Evolutionary conservation across 2,113 vertebrate species (phyloP).

Genomic region (Condylura cristata): DNA sequence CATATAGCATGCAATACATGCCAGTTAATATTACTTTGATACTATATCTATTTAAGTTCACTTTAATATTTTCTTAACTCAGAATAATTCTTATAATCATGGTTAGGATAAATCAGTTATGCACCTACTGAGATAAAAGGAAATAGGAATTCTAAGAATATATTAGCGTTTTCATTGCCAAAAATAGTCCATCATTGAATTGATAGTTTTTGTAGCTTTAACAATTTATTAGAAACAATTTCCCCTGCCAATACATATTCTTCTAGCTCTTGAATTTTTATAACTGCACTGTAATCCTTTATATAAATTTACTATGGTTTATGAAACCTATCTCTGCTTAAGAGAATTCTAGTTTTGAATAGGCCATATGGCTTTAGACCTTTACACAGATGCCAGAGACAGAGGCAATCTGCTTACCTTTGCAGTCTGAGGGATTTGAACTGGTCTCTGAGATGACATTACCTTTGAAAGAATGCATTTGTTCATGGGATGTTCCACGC

Average conservation of each 20-base stretch:
- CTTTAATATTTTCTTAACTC: constrained; percentile 1
- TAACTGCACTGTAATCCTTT: neutral
- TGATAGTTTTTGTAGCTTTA: neutral
- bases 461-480: neutral
- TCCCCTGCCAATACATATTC: neutral
- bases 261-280: constrained; percentile 33
- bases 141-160: neutral
- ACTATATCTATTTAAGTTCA: neutral
- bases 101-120: neutral
- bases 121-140: neutral
- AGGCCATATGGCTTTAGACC: neutral
- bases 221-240: neutral
- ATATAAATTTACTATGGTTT: constrained; percentile 30
- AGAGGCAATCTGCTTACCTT: neutral
- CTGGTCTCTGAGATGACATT: neutral
- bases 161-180: neutral
- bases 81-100: neutral
- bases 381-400: neutral
- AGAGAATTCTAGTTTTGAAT: neutral
- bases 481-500: neutral
- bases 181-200: neutral
- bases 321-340: constrained; percentile 1
- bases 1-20: neutral
- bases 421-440: neutral
- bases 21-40: neutral